Evolutionary conservation across 2,113 vertebrate species (phyloP).

Genomic region (Oncorhynchus tshawytscha): DNA sequence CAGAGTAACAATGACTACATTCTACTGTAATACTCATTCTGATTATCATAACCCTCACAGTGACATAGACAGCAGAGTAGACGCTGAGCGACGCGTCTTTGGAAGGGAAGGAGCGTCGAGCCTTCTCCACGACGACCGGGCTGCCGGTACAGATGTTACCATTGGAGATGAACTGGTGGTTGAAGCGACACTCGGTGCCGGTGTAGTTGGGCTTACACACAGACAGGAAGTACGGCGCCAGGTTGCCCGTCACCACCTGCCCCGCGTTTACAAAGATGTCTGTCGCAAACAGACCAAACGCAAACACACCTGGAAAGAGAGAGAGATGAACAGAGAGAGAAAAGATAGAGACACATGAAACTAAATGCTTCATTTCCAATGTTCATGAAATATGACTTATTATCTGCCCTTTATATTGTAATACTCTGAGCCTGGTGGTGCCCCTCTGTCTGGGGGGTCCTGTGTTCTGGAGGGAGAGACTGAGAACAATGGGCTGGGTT

Average conservation of each 20-base stretch:
- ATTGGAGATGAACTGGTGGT: conserved; percentile 87
- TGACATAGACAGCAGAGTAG: conserved; percentile 94
- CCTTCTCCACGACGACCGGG: conserved; percentile 82
- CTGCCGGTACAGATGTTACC: conserved; percentile 94
- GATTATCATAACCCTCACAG: conserved; percentile 31
- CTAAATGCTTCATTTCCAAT: neutral
- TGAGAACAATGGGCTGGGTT: neutral
- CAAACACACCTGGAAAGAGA: conserved; percentile 87
- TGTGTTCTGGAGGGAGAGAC: too few relatives aligned
- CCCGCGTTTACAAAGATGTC: conserved; percentile 98
- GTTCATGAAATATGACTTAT: conserved; percentile 32
- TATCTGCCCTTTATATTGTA: conserved; percentile 61
- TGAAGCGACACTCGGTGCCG: conserved; percentile 82
- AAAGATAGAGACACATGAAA: neutral
- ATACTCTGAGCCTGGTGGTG: conserved; percentile 1
- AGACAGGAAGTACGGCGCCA: conserved; percentile 93
- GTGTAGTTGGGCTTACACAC: conserved; percentile 98
- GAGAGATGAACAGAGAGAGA: neutral
- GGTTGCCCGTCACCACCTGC: conserved; percentile 94
- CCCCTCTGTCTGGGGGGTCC: too few relatives aligned
- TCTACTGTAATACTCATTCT: too few relatives aligned
- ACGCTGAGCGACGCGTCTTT: conserved; percentile 97
- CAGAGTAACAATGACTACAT: conserved; percentile 74
- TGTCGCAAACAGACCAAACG: conserved; percentile 96
- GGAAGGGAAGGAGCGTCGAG: conserved; percentile 93